Conservation (phyloP, 2,797 vertebrate genomes). For the Liasis olivaceus region DNA sequence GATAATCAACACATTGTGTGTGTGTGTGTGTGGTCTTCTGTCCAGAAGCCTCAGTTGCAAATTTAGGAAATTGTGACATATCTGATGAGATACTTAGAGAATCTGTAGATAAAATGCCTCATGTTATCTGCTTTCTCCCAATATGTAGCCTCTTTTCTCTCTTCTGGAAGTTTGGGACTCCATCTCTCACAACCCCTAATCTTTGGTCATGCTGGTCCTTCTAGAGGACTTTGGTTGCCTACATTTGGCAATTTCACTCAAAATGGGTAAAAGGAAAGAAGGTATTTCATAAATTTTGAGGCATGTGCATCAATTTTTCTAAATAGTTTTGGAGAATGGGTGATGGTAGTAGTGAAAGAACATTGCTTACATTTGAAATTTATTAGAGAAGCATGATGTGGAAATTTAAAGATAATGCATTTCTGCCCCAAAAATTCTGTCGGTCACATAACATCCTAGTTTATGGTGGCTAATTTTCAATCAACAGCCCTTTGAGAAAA, state of each 20-base stretch:
- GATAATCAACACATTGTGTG: neutral
- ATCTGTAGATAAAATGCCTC: neutral
- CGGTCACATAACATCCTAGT: neutral
- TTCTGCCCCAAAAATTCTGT: neutral
- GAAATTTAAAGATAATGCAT: neutral
- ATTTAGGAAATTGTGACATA: neutral
- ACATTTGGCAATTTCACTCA: neutral
- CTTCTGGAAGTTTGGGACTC: neutral
- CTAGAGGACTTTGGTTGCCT: neutral
- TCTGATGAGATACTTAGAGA: neutral
- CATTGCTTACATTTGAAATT: neutral
- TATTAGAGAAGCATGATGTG: neutral
- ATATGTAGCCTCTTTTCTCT: neutral
- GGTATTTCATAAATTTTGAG: neutral
- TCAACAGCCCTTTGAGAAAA: neutral
- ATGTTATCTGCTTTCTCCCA: neutral
- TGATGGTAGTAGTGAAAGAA: neutral
- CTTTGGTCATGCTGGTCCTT: neutral
- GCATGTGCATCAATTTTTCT: neutral
- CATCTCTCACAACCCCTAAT: neutral
- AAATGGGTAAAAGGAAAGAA: neutral
- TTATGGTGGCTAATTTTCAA: slow-evolving; percentile 5
- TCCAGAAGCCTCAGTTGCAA: neutral
- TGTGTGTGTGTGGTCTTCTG: neutral
- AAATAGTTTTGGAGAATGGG: neutral